Percentiles rank a stretch among this genome's conserved stretches.
Conservation (phyloP, 2,797 vertebrate genomes). For the Zalophus californianus region DNA sequence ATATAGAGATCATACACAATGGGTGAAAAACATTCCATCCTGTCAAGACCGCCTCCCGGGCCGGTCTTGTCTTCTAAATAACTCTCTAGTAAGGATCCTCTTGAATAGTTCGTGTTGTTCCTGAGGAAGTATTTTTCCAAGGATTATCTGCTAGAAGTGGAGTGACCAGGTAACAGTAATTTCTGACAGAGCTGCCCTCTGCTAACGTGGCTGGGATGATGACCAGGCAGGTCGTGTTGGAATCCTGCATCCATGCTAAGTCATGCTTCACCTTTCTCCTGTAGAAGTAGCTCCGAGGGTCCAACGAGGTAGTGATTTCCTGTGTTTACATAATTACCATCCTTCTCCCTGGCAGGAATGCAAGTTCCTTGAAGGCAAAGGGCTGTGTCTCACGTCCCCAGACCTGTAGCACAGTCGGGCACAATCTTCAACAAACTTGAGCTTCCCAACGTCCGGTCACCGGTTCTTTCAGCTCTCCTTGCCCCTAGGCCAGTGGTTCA, state of each 20-base stretch:
- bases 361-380: not conserved
- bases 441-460: not conserved
- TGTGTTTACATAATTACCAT: not conserved
- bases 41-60: not conserved
- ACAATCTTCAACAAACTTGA: not conserved
- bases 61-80: not conserved
- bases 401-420: not conserved
- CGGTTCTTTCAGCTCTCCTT: not conserved
- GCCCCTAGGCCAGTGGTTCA: not conserved
- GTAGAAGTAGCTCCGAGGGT: not conserved
- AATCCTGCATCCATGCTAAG: not conserved
- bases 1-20: not conserved
- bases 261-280: not conserved
- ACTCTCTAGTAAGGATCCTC: not conserved
- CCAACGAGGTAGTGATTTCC: not conserved
- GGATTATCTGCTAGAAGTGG: not conserved
- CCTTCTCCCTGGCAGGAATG: not conserved
- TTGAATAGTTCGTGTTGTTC: not conserved
- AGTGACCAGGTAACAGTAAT: not conserved
- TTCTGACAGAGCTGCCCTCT: not conserved
- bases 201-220: not conserved
- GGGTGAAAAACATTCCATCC: not conserved
- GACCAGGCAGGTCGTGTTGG: not conserved
- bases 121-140: not conserved
- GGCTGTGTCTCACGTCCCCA: not conserved